Evolutionary conservation across 1,140 invertebrate genomes (phyloP).

Genomic region (Lucilia sericata): DNA sequence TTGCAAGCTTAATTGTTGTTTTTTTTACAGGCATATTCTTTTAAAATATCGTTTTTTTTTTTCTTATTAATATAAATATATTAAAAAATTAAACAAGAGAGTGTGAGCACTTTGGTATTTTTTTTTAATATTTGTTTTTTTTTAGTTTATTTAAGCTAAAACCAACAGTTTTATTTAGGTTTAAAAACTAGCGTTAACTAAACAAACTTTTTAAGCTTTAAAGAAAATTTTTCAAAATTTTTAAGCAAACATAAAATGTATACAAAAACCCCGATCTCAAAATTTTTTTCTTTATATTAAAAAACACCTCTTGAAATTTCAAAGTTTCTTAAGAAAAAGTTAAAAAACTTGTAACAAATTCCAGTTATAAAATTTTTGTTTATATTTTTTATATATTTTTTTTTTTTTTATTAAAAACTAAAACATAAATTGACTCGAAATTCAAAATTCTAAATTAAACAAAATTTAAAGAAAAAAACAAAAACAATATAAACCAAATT

Average conservation of each 20-base stretch:
- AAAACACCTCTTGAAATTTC: slow-evolving; percentile 26
- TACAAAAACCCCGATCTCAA: slow-evolving; percentile 64
- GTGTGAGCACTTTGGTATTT: slow-evolving; percentile 37
- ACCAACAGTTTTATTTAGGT: slow-evolving; percentile 11
- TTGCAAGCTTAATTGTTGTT: no score
- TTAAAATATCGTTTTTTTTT: neutral
- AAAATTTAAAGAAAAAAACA: slow-evolving; percentile 51
- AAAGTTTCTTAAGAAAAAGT: slow-evolving; percentile 13
- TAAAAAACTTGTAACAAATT: slow-evolving; percentile 15
- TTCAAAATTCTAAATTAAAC: slow-evolving; percentile 68
- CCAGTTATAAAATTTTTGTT: neutral
- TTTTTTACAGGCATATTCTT: no score
- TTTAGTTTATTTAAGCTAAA: neutral
- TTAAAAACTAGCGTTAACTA: neutral
- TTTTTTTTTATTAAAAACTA: neutral
- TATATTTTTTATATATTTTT: neutral
- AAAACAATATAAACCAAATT: slow-evolving; percentile 35
- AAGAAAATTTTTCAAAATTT: slow-evolving; percentile 28
- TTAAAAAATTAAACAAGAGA: neutral
- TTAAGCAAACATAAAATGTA: slow-evolving; percentile 9
- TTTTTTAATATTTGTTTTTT: slow-evolving; percentile 14
- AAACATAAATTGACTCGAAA: slow-evolving; percentile 55
- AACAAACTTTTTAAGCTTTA: neutral
- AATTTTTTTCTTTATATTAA: slow-evolving; percentile 51
- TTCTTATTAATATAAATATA: neutral